Evolutionary conservation across 1,140 invertebrate species (phyloP), one percentile per base, ranked within the genome.

Genomic region (Harpegnathos saltator): DNA sequence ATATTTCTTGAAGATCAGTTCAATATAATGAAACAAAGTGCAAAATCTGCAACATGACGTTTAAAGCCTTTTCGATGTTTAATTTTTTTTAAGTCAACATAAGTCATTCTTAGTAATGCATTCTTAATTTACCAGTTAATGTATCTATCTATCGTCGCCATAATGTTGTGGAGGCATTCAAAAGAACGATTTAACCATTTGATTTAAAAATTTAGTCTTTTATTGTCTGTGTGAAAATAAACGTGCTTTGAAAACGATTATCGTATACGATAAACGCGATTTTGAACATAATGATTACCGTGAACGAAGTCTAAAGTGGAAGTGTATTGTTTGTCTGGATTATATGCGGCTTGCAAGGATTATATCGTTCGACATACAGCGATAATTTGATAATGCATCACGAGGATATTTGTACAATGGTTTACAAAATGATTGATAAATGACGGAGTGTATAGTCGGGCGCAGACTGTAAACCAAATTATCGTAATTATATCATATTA

Each of bases 261-360:
- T 77, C 61, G 65, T 11, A 4, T 17, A 29, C 19, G 61, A 77
- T 66, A 77, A 44, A 2, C 44, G 7, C 17, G 29, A 62, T 74
- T 74, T 63, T 63, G 33, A 74, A 17, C n/a, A 12, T 12, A 17
- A 15, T 33, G 52, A 19, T 74, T 74, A 48, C 24, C 73, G 38
- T 24, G 56, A 33, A 54, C 59, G 65, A 77, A 77, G 73, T 77
- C 48, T 77, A 54, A 77, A 77, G 29, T 75, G 14, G 24, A 63
- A 75, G 19, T 19, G 24, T 77, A 54, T 77, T 77, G 54, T 65
- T 56, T 77, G 29, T 77, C 74, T 54, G 26, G 15, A 65, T n/a
- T n/a, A n/a, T 33, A 38, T 29, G 22, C 17, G 24, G 14, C 14
- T 65, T 14, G 14, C 3, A 15, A 65, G 19, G 3, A 66, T 65